phyloP scores from a whole-genome alignment of 2,888 invertebrate species.

The Hecatera dysodea region DNA sequence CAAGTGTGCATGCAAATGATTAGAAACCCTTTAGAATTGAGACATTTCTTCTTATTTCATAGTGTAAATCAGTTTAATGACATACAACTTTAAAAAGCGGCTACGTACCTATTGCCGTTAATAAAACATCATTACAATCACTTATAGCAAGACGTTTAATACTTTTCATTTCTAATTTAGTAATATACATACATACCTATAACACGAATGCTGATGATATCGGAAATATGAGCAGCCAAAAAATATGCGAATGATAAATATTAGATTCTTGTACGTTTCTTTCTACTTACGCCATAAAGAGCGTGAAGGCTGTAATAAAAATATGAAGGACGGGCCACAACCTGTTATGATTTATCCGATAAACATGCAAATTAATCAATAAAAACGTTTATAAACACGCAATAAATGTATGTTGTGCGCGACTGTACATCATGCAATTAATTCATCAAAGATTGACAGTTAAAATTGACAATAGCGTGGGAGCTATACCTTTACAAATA shows the following conservation, averaged over 20 bases:
- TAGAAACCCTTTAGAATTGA: no score
- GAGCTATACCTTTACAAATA: neutral
- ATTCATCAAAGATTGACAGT: constrained; percentile 40
- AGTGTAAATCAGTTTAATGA: neutral
- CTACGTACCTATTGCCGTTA: no score
- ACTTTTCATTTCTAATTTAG: no score
- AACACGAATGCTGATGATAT: neutral
- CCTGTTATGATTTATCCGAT: constrained; percentile 50
- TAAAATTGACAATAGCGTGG: constrained; percentile 30
- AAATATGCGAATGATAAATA: neutral
- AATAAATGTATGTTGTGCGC: constrained; percentile 37
- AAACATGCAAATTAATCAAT: constrained; percentile 57
- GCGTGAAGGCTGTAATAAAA: constrained; percentile 33
- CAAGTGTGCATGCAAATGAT: neutral
- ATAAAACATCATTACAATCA: neutral
- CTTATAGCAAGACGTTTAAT: neutral
- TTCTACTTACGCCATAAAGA: constrained; percentile 21
- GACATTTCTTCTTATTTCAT: no score
- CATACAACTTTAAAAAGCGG: no score
- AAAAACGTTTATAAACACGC: constrained; percentile 52
- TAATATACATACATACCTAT: neutral
- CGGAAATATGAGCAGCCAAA: neutral
- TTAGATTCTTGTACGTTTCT: neutral
- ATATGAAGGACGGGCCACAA: constrained; percentile 28
- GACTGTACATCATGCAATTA: constrained; percentile 39